These are phyloP conservation scores for Conus betulinus DNA, from an alignment of 1,140 invertebrate species.

Conservation along the genomic window DNA sequence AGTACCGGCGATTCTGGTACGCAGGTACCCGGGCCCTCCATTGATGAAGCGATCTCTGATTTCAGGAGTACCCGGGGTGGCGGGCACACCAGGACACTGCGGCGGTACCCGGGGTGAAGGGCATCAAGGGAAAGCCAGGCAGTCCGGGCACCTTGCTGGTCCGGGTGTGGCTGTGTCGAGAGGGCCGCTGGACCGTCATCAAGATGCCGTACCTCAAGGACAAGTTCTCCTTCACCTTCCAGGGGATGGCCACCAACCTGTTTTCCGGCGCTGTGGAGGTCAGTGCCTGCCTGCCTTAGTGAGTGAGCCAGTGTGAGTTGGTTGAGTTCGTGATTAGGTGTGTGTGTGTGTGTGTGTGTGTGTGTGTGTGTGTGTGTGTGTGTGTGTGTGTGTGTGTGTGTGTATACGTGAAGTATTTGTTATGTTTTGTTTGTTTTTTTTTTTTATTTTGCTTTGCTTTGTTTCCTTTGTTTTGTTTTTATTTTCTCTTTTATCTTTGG, in stretches of 20 bases:
- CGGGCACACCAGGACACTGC: not conserved
- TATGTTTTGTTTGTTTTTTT: too few relatives aligned
- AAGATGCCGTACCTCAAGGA: constrained; percentile 27
- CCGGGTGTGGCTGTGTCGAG: constrained; percentile 42
- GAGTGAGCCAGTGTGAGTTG: not conserved
- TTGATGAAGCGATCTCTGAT: too few relatives aligned
- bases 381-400: constrained; percentile 1
- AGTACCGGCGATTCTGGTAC: too few relatives aligned
- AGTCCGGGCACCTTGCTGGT: constrained; percentile 54
- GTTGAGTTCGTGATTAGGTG: too few relatives aligned
- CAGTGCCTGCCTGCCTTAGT: not conserved
- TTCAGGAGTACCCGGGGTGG: not conserved
- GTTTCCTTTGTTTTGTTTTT: too few relatives aligned
- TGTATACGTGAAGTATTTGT: not conserved
- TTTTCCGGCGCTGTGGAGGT: constrained; percentile 23
- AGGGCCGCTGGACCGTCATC: not conserved
- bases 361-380: constrained; percentile 14
- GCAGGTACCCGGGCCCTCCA: too few relatives aligned
- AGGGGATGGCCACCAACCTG: constrained; percentile 16
- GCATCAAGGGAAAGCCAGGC: constrained; percentile 54
- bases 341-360: not conserved
- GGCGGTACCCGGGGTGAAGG: constrained; percentile 38
- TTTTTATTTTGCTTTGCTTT: too few relatives aligned
- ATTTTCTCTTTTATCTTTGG: too few relatives aligned
- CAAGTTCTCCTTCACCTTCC: constrained; percentile 19